These are phyloP conservation scores for Meleagris gallopavo DNA, from an alignment of 2,113 vertebrate genomes.

Conservation along the genomic window DNA sequence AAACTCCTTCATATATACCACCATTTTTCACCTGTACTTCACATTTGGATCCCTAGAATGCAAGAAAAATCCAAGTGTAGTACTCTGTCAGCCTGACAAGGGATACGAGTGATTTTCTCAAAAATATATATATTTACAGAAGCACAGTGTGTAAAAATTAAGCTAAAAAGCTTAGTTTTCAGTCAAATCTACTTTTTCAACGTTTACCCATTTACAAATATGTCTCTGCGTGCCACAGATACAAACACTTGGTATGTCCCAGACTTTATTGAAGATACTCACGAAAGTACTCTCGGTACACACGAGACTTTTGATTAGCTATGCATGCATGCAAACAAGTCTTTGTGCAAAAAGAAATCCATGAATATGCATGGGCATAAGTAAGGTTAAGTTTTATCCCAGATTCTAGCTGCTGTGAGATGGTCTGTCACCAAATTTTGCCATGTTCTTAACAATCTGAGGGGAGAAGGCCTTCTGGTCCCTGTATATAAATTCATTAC, in stretches of 20 bases:
- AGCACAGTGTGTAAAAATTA: neutral
- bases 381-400: neutral
- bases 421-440: neutral
- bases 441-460: neutral
- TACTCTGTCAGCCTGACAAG: neutral
- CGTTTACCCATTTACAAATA: neutral
- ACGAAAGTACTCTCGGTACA: neutral
- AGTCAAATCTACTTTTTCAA: neutral
- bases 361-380: neutral
- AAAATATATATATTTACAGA: neutral
- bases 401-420: neutral
- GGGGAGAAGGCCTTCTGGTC: neutral
- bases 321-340: neutral
- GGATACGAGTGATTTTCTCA: neutral
- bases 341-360: neutral
- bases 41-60: slow-evolving; percentile 95
- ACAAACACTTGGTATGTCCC: neutral
- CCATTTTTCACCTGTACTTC: slow-evolving; percentile 99
- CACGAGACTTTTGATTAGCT: neutral
- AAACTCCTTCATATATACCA: slow-evolving; percentile 96
- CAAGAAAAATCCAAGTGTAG: slow-evolving; percentile 27
- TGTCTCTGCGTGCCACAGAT: neutral
- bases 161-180: neutral
- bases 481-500: neutral
- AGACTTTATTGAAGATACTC: neutral